A percentile compares a stretch with the other conserved stretches of the same genome.
Conservation (phyloP, 2,113 vertebrate genomes). For the Heloderma charlesbogerti region DNA sequence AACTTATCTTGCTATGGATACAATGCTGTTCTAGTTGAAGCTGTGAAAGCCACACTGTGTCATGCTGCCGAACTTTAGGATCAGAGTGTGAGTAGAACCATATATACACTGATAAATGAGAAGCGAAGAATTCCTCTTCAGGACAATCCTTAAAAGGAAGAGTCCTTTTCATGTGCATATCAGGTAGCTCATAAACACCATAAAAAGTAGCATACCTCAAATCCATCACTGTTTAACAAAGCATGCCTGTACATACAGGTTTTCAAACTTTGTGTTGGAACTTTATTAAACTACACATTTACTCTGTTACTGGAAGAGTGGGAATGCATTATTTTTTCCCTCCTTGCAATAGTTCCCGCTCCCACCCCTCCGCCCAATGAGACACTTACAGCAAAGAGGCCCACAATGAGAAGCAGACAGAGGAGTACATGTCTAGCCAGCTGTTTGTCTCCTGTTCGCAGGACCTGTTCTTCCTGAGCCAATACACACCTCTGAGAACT, state of each 20-base stretch:
- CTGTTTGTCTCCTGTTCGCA: slow-evolving; percentile 85
- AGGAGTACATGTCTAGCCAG: slow-evolving; percentile 89
- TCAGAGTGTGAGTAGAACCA: background rate
- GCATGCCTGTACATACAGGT: too few species aligned
- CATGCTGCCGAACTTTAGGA: background rate
- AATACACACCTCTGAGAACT: slow-evolving; percentile 86
- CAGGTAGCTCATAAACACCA: background rate
- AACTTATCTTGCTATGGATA: background rate
- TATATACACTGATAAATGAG: background rate
- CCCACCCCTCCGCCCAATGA: slow-evolving; percentile 36
- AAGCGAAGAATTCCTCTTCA: background rate
- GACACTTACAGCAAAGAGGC: slow-evolving; percentile 91
- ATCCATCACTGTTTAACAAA: background rate
- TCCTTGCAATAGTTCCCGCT: too few species aligned
- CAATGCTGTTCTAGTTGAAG: too few species aligned
- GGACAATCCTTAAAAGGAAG: background rate
- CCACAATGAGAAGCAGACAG: slow-evolving; percentile 90
- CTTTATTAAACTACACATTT: too few species aligned
- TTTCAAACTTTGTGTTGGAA: background rate
- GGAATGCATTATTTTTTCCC: background rate
- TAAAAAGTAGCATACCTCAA: background rate
- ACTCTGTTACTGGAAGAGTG: background rate
- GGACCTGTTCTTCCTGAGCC: slow-evolving; percentile 84
- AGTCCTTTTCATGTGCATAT: background rate
- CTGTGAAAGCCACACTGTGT: too few species aligned